A percentile compares a stretch with the other conserved stretches of the same genome.
These are phyloP conservation scores for Siphamia tubifer DNA, from an alignment of 2,113 vertebrate species.

Conservation along the genomic window DNA sequence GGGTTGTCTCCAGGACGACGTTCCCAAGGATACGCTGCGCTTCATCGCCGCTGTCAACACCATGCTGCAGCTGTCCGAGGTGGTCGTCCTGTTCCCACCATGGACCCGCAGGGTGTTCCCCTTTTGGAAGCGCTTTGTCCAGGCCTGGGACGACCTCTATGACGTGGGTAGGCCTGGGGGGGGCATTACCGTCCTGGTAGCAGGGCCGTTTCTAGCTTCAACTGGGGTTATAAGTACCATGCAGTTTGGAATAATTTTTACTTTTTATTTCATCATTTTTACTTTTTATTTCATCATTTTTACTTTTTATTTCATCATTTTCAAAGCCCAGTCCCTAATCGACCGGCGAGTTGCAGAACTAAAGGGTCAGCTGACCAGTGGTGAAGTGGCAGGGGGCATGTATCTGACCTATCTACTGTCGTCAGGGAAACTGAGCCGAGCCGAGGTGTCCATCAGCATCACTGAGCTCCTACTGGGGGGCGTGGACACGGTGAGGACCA, in stretches of 20 bases:
- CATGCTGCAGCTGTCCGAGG: slow-evolving; percentile 72
- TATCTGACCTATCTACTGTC: slow-evolving; percentile 79
- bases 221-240: neutral
- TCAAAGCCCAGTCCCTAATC: slow-evolving; percentile 70
- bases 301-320: no score
- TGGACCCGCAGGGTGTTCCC: slow-evolving; percentile 77
- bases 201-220: no score
- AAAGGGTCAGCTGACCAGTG: slow-evolving; percentile 24
- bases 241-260: no score
- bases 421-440: slow-evolving; percentile 52
- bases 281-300: no score
- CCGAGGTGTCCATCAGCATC: slow-evolving; percentile 72
- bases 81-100: slow-evolving; percentile 63
- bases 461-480: slow-evolving; percentile 81
- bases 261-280: no score
- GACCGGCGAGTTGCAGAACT: slow-evolving; percentile 66
- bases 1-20: slow-evolving; percentile 78
- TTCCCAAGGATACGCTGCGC: slow-evolving; percentile 71
- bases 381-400: slow-evolving; percentile 57
- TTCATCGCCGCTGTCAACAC: slow-evolving; percentile 70
- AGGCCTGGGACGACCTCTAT: slow-evolving; percentile 80
- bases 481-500: slow-evolving; percentile 75
- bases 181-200: no score
- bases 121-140: slow-evolving; percentile 75
- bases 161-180: slow-evolving; percentile 69